Base-by-base conservation (phyloP, 2,888 invertebrate species). In the Scaeva pyrastri region DNA sequence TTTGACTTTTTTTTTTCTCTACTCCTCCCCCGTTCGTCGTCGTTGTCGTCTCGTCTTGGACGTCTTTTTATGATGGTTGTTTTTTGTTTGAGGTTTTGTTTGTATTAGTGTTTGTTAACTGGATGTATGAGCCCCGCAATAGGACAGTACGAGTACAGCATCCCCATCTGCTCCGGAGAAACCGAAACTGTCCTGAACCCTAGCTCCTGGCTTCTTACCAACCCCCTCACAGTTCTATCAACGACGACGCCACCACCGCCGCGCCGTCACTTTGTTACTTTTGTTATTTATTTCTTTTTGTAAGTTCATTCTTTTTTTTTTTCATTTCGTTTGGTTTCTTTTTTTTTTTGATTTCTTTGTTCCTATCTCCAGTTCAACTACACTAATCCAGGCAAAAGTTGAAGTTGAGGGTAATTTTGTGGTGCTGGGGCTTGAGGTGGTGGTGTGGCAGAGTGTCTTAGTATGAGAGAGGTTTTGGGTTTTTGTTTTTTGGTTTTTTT, bases 251-350 rank as follows among this genome's bases (percentile, higher is more conserved):
- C 36, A 23, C 58, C 31, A n/a, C 55, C 26, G 26, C 31, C 50
- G 50, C 52, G 39, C 52, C 62, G 14, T 56, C 73, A 48, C 74
- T 74, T 74, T 72, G 72, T 86, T 73, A 64, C 48, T 72, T 81
- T 86, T 81, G 77, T 78, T 86, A 66, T 81, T 82, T 82, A 70
- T 85, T 80, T 72, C 60, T 73, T 68, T 58, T 77, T 73, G 52
- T 48, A 43, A 58, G 60, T 58, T 58, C 55, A 73, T 77, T 52
- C 77, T 48, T 75, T 68, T 39, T 72, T 79, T 48, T 43, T 55
- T 41, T 71, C 60, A 58, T 11, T 31, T 1, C 8, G 31, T 31
- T 31, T 31, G 6, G 16, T 41, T 19, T 21, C 39, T 23, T 2
- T 60, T 19, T 68, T 70, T 60, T 68, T 19, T 41, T 4, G n/a